Percentiles rank a stretch among this genome's conserved stretches.
phyloP scores from a whole-genome alignment of 2,113 vertebrate genomes.

The Castor canadensis region DNA sequence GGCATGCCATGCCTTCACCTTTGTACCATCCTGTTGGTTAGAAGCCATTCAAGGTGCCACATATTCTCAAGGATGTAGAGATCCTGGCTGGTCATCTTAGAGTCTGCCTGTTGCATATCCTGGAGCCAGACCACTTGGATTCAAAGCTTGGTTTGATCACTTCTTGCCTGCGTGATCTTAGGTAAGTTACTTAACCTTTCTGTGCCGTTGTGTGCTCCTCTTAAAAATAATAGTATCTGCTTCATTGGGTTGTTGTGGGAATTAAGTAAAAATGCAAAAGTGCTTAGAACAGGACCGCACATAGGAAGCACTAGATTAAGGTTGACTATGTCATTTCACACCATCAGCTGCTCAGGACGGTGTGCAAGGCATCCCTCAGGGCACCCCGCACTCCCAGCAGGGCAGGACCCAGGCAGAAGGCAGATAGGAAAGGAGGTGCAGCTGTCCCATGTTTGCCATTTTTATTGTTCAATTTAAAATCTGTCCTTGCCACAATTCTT shows the following conservation, averaged over 20 bases:
- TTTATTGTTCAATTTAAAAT: neutral
- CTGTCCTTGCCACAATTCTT: neutral
- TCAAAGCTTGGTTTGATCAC: neutral
- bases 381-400: neutral
- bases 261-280: neutral
- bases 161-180: neutral
- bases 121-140: neutral
- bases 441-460: neutral
- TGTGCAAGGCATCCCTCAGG: fast-evolving
- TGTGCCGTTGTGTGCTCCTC: neutral
- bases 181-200: neutral
- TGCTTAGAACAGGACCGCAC: neutral
- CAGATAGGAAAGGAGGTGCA: neutral
- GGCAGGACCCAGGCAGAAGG: neutral
- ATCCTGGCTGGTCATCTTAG: neutral
- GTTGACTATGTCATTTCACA: neutral
- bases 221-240: neutral
- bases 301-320: neutral
- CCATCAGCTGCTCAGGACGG: neutral
- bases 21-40: neutral
- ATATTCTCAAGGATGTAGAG: neutral
- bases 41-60: neutral
- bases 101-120: neutral
- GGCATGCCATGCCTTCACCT: too few relatives aligned
- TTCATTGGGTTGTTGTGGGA: neutral